Evolutionary conservation across 2,113 vertebrate genomes (phyloP).

Genomic region (Limnothrissa miodon): DNA sequence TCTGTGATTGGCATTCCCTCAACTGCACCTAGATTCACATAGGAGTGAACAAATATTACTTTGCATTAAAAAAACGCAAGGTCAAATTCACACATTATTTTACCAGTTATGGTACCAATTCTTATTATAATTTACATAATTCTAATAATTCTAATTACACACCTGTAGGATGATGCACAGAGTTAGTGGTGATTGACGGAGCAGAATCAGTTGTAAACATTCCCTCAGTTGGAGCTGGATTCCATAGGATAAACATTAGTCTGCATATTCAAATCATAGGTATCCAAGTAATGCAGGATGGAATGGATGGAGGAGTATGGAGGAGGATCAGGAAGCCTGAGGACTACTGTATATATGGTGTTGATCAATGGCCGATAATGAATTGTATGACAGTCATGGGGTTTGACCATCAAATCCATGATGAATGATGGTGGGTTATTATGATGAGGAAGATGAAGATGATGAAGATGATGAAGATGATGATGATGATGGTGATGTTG

Average conservation of each 20-base stretch:
- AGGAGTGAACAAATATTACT: not conserved
- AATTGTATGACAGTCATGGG: not conserved
- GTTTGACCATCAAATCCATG: not conserved
- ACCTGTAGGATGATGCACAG: not conserved
- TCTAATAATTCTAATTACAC: not conserved
- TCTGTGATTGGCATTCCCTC: not conserved
- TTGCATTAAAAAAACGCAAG: not conserved
- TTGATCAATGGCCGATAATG: not conserved
- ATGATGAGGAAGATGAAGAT: not conserved
- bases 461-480: not conserved
- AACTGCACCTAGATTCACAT: not conserved
- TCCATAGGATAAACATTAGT: not conserved
- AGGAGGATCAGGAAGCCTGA: not conserved
- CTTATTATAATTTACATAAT: not conserved
- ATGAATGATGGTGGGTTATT: not conserved
- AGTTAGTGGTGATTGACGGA: not conserved
- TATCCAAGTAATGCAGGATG: not conserved
- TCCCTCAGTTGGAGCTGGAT: conserved; percentile 9
- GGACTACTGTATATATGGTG: not conserved
- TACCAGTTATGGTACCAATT: too few relatives aligned
- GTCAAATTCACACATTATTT: not conserved
- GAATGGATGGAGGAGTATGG: not conserved
- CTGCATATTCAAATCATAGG: not conserved
- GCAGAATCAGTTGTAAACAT: not conserved
- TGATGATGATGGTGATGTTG: not conserved